Base-by-base conservation (phyloP, 2,113 vertebrate genomes). In the Campylomormyrus numenius region DNA sequence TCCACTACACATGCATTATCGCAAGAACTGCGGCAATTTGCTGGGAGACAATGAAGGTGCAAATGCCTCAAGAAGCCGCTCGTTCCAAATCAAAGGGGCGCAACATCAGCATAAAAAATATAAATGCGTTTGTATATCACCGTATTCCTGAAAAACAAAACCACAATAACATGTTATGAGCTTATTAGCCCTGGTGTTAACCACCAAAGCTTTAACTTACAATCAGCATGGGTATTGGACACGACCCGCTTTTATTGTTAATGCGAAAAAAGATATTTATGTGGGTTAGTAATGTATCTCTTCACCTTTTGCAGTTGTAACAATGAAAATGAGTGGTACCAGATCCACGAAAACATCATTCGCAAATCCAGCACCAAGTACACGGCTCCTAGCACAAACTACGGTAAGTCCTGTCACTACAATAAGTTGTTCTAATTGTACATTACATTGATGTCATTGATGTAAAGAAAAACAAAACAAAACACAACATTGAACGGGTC, bases 281-380 rank as follows among this genome's bases (percentile, higher is more conserved):
- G 10, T 11, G n/a, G 74, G 2, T 80, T 39, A 80, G 5, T 80
- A 42, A 80, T 80, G 74, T 42, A 19, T 80, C 17, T 80, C 24
- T 70, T 84, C 31, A 49, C 88, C 11, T 91, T 0, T 87, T 83
- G 87, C 90, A 99, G 98, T 93, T 99, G 98, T 94, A 99, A 98
- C 95, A 99, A 99, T 1, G 98, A 99, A 94, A 99, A 97, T 0
- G 98, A 99, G 19, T 99, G 98, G 98, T 97, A 97, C 94, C 98
- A 99, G 96, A 97, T 99, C 94, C 98, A 99, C 0, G 98, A 99
- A 92, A 99, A 99, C 85, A 99, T 99, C 93, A 98, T 99, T 93
- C 97, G 98, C 92, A 99, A 99, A 94, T 99, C 98, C 93, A 99
- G 98, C 91, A 98, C 97, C 95, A 99, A 99, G 91, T 99, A 99